A percentile compares a stretch with the other conserved stretches of the same genome.
Conservation (phyloP, 37 sponge, comb jelly and placozoan species). For the Amphimedon queenslandica region DNA sequence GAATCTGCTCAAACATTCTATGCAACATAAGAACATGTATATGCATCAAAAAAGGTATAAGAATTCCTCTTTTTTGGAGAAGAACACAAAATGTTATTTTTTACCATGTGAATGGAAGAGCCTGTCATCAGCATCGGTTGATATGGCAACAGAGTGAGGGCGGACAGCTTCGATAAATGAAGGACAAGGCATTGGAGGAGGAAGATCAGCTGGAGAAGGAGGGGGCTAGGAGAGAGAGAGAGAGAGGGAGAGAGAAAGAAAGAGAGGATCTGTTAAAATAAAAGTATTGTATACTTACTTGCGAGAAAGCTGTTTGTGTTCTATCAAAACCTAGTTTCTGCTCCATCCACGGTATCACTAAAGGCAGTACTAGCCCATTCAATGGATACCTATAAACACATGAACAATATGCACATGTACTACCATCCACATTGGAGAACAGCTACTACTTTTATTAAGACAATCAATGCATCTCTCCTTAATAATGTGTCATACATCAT, state of each 20-base stretch:
- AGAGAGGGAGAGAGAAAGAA: background rate
- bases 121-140: conserved; percentile 70
- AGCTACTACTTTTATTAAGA: too few species aligned
- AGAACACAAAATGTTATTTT: too few species aligned
- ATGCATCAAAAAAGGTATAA: too few species aligned
- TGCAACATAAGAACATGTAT: too few species aligned
- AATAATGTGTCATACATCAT: background rate
- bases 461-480: background rate
- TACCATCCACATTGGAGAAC: too few species aligned
- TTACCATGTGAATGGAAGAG: conserved; percentile 79
- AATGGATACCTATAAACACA: conserved; percentile 55
- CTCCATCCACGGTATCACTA: conserved; percentile 40
- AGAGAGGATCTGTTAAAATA: background rate
- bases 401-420: conserved; percentile 1
- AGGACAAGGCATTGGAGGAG: conserved; percentile 43
- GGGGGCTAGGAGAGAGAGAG: conserved; percentile 36
- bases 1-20: too few species aligned
- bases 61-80: too few species aligned
- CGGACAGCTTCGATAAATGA: conserved; percentile 58
- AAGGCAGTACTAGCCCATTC: conserved; percentile 57
- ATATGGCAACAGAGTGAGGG: conserved; percentile 45
- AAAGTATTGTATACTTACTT: conserved; percentile 29
- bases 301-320: conserved; percentile 61
- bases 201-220: conserved; percentile 52
- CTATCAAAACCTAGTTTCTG: conserved; percentile 51